phyloP scores from a whole-genome alignment of 2,113 vertebrate genomes.

The Agapornis roseicollis region DNA sequence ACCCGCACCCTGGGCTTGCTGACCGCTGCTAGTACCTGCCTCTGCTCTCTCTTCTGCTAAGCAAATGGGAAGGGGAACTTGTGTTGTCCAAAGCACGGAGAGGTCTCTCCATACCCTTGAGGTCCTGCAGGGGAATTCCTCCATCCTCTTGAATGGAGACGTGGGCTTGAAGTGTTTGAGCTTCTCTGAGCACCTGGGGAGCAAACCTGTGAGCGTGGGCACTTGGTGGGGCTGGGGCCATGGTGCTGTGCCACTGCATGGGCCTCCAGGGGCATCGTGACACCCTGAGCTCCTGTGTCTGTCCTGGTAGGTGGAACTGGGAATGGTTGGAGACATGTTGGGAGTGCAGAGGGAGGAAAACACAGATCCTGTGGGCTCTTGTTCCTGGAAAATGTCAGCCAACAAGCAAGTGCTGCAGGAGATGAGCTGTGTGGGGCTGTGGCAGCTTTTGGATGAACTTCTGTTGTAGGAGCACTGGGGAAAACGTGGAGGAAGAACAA shows the following conservation, averaged over 20 bases:
- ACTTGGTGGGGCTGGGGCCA: not conserved
- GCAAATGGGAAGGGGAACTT: not conserved
- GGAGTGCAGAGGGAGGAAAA: not conserved
- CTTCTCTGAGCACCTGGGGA: not conserved
- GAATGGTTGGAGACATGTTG: rapidly evolving
- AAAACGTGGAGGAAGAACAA: not conserved
- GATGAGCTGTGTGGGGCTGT: not conserved
- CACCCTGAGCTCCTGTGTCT: not conserved
- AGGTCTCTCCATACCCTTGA: not conserved
- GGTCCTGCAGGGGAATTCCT: not conserved
- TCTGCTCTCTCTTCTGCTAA: not conserved
- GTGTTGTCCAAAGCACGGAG: too few species aligned
- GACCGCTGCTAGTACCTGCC: not conserved
- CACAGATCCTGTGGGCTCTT: too few species aligned
- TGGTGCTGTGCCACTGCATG: not conserved
- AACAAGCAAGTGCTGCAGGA: not conserved
- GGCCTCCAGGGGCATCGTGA: not conserved
- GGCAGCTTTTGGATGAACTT: not conserved
- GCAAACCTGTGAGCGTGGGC: not conserved
- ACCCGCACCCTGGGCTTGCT: not conserved
- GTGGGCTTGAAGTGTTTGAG: not conserved
- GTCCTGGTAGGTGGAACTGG: not conserved
- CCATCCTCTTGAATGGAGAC: not conserved
- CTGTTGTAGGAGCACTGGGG: not conserved
- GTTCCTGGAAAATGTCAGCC: not conserved